Conservation (phyloP, 2,888 invertebrate genomes). For the Malthinus flaveolus region DNA sequence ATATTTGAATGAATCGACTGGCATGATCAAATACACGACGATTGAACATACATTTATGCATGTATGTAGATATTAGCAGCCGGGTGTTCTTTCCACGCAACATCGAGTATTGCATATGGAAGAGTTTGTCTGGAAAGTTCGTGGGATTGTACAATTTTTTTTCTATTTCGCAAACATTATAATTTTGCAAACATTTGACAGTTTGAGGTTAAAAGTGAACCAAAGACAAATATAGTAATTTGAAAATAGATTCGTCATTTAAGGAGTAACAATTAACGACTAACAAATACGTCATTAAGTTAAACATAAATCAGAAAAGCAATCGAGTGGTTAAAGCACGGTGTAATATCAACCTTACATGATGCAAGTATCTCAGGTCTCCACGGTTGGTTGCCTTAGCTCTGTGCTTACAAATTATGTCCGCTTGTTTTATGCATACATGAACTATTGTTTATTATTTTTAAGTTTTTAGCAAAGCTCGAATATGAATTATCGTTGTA, state of each 20-base stretch:
- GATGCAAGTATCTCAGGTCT: constrained; percentile 43
- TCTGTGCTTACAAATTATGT: constrained; percentile 40
- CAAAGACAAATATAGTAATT: too few relatives aligned
- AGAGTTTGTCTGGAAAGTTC: constrained; percentile 15
- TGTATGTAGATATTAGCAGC: constrained; percentile 22
- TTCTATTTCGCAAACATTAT: not conserved
- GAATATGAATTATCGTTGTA: constrained; percentile 51
- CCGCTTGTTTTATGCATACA: constrained; percentile 42
- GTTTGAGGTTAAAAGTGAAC: too few relatives aligned
- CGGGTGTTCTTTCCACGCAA: constrained; percentile 27
- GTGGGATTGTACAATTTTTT: constrained; percentile 14
- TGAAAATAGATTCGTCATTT: too few relatives aligned
- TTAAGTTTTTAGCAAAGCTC: constrained; percentile 37
- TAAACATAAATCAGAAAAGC: constrained; percentile 40
- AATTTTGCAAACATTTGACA: too few relatives aligned
- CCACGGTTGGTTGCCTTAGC: constrained; percentile 47
- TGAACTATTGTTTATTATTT: constrained; percentile 43
- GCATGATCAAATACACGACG: constrained; percentile 18
- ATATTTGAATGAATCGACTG: constrained; percentile 8
- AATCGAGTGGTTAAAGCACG: constrained; percentile 48
- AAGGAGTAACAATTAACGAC: constrained; percentile 44
- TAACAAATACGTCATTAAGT: constrained; percentile 44
- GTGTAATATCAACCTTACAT: constrained; percentile 48
- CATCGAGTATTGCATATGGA: constrained; percentile 20
- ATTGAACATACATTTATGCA: constrained; percentile 25